Evolutionary conservation across 2,888 invertebrate genomes (phyloP).

Genomic region (Rhabditoides inermis): DNA sequence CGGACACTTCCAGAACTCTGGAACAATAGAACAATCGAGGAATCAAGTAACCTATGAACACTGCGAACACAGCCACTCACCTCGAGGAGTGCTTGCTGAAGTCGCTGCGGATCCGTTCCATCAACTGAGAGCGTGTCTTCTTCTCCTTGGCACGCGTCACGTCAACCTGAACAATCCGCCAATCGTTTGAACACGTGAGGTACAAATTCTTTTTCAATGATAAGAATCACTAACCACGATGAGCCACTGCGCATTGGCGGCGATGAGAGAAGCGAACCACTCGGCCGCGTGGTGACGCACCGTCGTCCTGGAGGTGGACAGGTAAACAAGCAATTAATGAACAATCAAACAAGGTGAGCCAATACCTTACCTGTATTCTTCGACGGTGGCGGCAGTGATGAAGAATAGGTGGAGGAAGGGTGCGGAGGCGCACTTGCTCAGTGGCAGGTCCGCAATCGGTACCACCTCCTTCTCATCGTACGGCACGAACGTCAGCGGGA

Average conservation of each 20-base stretch:
- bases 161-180: no score
- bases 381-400: conserved; percentile 22
- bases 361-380: neutral
- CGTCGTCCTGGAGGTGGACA: conserved; percentile 19
- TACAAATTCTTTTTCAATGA: no score
- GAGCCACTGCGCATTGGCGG: conserved; percentile 40
- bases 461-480: conserved; percentile 30
- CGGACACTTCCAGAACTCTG: conserved; percentile 29
- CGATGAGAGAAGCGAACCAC: conserved; percentile 40
- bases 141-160: conserved; percentile 39
- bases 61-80: conserved; percentile 4
- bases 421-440: conserved; percentile 16
- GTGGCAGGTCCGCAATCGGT: conserved; percentile 16
- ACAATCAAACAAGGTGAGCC: neutral
- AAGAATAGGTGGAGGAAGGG: conserved; percentile 46
- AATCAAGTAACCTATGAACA: conserved; percentile 10
- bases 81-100: conserved; percentile 28
- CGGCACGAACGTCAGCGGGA: conserved; percentile 32
- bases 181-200: no score
- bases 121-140: conserved; percentile 33
- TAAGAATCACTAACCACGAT: no score
- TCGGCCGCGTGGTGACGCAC: conserved; percentile 44
- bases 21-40: neutral
- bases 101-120: conserved; percentile 44
- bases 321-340: neutral